Conservation (phyloP, 2,888 invertebrate species). For the Orchesellides sinensis region DNA sequence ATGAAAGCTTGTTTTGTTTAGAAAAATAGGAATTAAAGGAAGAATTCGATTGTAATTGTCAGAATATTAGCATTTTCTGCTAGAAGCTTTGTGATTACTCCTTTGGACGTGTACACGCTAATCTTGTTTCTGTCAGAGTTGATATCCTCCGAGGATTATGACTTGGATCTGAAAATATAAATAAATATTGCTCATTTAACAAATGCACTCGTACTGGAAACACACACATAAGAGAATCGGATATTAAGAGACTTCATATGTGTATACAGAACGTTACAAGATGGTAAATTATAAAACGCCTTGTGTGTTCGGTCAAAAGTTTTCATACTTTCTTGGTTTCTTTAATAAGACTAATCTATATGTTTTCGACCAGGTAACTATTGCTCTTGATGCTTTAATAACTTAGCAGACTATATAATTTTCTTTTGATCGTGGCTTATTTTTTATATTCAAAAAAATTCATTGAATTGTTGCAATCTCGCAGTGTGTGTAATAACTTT, state of each 20-base stretch:
- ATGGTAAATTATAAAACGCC: not conserved
- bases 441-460: not conserved
- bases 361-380: not conserved
- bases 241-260: too few species aligned
- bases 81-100: not conserved
- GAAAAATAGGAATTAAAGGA: too few species aligned
- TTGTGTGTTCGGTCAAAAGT: not conserved
- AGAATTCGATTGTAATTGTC: too few species aligned
- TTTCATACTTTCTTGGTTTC: not conserved
- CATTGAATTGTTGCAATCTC: not conserved
- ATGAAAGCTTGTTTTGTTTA: too few species aligned
- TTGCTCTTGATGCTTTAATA: not conserved
- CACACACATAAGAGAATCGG: too few species aligned
- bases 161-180: constrained; percentile 27
- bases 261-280: not conserved
- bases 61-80: constrained; percentile 5
- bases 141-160: not conserved
- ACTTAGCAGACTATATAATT: constrained; percentile 4
- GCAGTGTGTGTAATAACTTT: too few species aligned
- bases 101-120: constrained; percentile 1
- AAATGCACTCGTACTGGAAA: too few species aligned
- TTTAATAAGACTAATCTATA: not conserved
- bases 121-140: constrained; percentile 34
- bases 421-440: not conserved
- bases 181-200: constrained; percentile 9